These are phyloP conservation scores for Xiphophorus birchmanni DNA, from an alignment of 2,797 vertebrate genomes.

Conservation along the genomic window DNA sequence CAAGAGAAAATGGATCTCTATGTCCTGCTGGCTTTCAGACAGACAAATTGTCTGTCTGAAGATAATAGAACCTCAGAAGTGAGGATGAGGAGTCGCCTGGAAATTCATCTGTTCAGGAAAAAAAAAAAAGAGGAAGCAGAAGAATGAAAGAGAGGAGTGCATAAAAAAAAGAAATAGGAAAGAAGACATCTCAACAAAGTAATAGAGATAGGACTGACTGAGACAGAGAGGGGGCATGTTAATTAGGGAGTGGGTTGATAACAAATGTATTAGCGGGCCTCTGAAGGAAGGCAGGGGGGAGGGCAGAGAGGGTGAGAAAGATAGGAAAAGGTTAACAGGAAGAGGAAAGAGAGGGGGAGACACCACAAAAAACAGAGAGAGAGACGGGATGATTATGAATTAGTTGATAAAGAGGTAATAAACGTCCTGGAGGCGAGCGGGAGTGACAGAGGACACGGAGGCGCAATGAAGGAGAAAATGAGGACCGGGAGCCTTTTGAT, in stretches of 20 bases:
- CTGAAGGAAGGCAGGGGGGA: constrained; percentile 84
- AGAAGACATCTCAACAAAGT: constrained; percentile 46
- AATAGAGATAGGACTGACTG: constrained; percentile 53
- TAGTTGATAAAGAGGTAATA: constrained; percentile 89
- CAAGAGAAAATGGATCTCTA: constrained; percentile 56
- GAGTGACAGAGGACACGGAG: constrained; percentile 81
- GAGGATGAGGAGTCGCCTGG: constrained; percentile 54
- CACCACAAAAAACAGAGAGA: constrained; percentile 24
- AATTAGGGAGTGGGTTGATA: constrained; percentile 86
- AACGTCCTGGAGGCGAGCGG: constrained; percentile 87
- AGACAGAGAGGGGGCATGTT: constrained; percentile 77
- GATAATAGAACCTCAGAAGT: constrained; percentile 71
- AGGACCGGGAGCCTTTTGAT: constrained; percentile 37
- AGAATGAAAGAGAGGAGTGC: constrained; percentile 26
- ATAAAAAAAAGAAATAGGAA: constrained; percentile 36
- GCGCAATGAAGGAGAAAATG: constrained; percentile 56
- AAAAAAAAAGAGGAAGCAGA: constrained; percentile 10
- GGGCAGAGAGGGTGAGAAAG: constrained; percentile 79
- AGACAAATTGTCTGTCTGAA: constrained; percentile 64
- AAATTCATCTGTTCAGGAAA: constrained; percentile 57
- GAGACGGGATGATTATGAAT: constrained; percentile 71
- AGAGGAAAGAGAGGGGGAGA: constrained; percentile 64
- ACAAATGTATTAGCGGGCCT: constrained; percentile 94
- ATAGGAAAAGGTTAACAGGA: constrained; percentile 69
- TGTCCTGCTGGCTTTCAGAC: constrained; percentile 57